Conservation (phyloP, 1,140 invertebrate genomes). For the Drosophila miranda region DNA sequence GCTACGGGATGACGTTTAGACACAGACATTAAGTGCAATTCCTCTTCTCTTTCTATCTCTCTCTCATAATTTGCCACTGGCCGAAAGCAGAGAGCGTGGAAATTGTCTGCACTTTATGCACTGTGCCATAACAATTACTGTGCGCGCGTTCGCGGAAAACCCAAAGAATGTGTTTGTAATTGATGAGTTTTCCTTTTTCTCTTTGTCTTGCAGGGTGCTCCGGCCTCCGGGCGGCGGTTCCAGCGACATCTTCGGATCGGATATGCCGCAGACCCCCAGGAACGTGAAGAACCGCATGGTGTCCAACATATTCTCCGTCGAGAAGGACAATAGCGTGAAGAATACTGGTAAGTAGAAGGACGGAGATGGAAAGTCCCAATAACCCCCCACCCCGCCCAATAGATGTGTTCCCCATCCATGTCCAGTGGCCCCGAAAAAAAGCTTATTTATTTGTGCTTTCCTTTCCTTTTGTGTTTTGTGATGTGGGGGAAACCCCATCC, state of each 20-base stretch:
- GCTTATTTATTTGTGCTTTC: conserved; percentile 20
- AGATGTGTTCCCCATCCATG: conserved; percentile 9
- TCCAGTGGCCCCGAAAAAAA: background rate
- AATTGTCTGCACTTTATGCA: conserved; percentile 48
- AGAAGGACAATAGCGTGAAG: conserved; percentile 72
- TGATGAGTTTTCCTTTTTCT: conserved; percentile 33
- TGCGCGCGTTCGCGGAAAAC: background rate
- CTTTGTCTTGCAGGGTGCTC: conserved; percentile 82
- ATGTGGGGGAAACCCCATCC: conserved; percentile 2
- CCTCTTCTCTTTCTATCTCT: conserved; percentile 12
- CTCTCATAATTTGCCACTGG: background rate
- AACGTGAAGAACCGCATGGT: conserved; percentile 80
- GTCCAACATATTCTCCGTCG: conserved; percentile 80
- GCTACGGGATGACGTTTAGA: conserved; percentile 41
- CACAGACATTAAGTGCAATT: conserved; percentile 59
- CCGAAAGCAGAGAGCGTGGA: conserved; percentile 40
- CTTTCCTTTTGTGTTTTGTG: conserved; percentile 3
- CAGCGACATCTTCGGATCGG: conserved; percentile 84
- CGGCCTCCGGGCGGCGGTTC: conserved; percentile 85
- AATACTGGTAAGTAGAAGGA: conserved; percentile 71
- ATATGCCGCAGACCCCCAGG: conserved; percentile 76
- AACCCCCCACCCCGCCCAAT: too few relatives aligned
- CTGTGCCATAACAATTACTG: conserved; percentile 50
- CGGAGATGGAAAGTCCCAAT: background rate
- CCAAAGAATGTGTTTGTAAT: conserved; percentile 36